Base-by-base conservation (phyloP, 2,888 invertebrate species). In the Xanthia icteritia region DNA sequence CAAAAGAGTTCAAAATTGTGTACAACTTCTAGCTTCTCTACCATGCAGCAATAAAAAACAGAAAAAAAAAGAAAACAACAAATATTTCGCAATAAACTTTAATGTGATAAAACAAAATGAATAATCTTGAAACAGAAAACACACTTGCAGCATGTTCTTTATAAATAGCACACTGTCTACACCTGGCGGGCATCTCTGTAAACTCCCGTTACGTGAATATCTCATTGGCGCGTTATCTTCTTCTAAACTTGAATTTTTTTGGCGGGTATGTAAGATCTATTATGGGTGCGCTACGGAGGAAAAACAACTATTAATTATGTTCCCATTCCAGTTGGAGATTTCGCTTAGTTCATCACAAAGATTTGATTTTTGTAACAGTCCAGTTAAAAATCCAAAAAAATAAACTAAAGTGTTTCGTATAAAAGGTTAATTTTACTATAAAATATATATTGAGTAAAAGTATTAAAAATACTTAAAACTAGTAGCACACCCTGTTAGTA, bases 241-340 rank as follows among this genome's bases (percentile, higher is more conserved):
- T 95, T 92, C 94, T 93, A 93, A 94, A 95, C 93, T 95, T 96
- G 95, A 93, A 96, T 95, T 93, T 96, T 93, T 95, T 96, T 93
- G 93, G 89, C 86, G 93, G 89, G 92, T 94, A 94, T 87, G 92
- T 92, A 88, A 94, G 91, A 93, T 95, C 95, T 94, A 96, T 93
- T 88, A 93, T 94, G 94, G 96, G 96, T 93, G 96, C 96, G 95
- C 96, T 96, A 96, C 92, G 94, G 92, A 95, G 91, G 90, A 95
- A 95, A 95, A 88, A 85, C 78, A 75, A 81, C 51, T 71, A 75
- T 85, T 86, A 86, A 86, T 82, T 80, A 73, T 76, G 69, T 75
- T 82, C 60, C 75, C 65, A 66, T 65, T 70, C 51, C 58, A 61
- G 15, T 27, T 67, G 13, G 8, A 66, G 20, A 48, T 31, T 39